Evolutionary conservation across 2,113 vertebrate genomes (phyloP), one percentile per base, ranked within the genome.

Genomic region (Hymenochirus boettgeri): DNA sequence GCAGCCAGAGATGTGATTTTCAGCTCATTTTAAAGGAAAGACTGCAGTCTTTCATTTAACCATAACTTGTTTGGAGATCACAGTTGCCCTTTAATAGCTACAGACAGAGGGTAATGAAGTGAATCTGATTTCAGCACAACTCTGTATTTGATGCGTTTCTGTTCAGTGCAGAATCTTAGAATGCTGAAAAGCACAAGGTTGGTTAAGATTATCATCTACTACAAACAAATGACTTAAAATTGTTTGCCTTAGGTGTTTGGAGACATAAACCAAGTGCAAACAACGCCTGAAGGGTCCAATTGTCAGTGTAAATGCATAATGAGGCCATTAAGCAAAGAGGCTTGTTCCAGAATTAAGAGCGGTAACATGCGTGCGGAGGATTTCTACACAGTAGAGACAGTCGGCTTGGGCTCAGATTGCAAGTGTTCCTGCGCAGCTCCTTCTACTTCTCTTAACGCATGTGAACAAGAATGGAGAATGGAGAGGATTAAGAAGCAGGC

Each of bases 241-340:
- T n/a, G n/a, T n/a, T n/a, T n/a, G n/a, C n/a, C n/a, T 15, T 57
- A 97, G 95, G 82, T 88, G 4, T 91, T 98, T 19, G 91, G 91
- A 0, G 94, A 97, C 9, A 29, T 60, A 0, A 93, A 98, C 39
- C 94, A 92, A 5, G 94, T 99, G n/a, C 86, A 86, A 42, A 96
- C 96, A 94, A 95, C 89, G 0, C 94, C 96, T 0, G 96, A 99
- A 77, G 94, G 95, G 60, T 96, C 96, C 0, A 93, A 98, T 85
- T 99, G 95, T 79, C 92, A 93, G 74, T 99, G 96, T 65, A 97
- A 96, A 80, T 98, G 96, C 79, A 92, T 98, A 85, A 88, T 99
- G 93, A 79, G 95, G 1, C 96, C 95, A 0, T 85, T 99, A 10
- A 94, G 88, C 81, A 89, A 84, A 66, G 94, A 96, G 0, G 94